phyloP scores from a whole-genome alignment of 2,888 invertebrate genomes.

The Empis stercorea region DNA sequence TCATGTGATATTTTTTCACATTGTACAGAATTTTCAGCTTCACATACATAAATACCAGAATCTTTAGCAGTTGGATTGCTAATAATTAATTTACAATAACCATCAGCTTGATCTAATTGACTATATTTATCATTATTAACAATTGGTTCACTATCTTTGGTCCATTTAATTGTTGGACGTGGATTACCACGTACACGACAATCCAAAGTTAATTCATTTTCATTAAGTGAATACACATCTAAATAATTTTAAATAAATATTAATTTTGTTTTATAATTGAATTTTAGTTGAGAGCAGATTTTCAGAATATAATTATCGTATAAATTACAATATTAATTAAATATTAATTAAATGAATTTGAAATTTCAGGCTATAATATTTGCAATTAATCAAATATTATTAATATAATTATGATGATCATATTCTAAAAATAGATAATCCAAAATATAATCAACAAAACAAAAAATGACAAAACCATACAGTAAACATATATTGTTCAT shows the following conservation, averaged over 20 bases:
- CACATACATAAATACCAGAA: conserved; percentile 61
- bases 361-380: too few species aligned
- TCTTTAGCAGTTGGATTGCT: conserved; percentile 52
- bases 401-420: too few species aligned
- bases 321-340: too few species aligned
- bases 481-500: too few species aligned
- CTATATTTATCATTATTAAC: conserved; percentile 43
- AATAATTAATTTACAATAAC: conserved; percentile 57
- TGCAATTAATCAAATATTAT: too few species aligned
- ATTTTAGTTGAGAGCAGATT: too few species aligned
- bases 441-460: too few species aligned
- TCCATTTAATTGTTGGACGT: conserved; percentile 59
- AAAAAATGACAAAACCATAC: too few species aligned
- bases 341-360: too few species aligned
- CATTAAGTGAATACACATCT: conserved; percentile 59
- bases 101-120: conserved; percentile 56
- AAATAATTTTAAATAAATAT: neutral
- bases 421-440: too few species aligned
- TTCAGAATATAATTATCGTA: too few species aligned
- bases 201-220: conserved; percentile 63
- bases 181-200: conserved; percentile 67
- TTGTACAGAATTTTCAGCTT: conserved; percentile 58
- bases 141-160: conserved; percentile 53
- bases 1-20: conserved; percentile 62
- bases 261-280: neutral